Conservation (phyloP, 2,888 invertebrate species). For the Lepas anatifera region DNA sequence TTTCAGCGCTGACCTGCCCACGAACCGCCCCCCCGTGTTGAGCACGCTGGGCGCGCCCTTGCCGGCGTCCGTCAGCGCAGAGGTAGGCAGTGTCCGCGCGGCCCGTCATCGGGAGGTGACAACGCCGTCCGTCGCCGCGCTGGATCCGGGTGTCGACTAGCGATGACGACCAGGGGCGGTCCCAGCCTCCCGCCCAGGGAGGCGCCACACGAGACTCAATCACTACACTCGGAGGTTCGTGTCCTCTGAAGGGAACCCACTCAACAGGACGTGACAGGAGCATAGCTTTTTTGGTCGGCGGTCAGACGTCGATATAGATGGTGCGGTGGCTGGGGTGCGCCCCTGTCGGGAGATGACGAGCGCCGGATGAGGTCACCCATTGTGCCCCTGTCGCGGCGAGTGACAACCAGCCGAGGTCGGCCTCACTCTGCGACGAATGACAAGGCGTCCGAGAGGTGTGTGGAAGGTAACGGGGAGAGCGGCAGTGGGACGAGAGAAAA, state of each 20-base stretch:
- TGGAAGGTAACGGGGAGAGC: constrained; percentile 1
- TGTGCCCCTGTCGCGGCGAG: neutral
- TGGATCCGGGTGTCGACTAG: constrained; percentile 2
- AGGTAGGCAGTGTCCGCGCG: neutral
- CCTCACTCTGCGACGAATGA: neutral
- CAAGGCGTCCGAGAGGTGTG: neutral
- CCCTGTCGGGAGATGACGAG: neutral
- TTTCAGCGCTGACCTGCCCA: neutral
- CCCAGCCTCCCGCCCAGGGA: no score
- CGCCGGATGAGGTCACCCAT: neutral
- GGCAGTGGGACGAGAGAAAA: neutral
- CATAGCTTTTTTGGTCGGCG: no score
- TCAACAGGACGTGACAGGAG: no score
- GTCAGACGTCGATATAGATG: no score
- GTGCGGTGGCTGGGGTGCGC: no score
- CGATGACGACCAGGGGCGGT: no score
- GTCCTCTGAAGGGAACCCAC: no score
- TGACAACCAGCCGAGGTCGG: neutral
- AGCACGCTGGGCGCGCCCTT: neutral
- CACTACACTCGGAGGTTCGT: no score
- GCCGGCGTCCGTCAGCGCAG: neutral
- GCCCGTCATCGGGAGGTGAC: neutral
- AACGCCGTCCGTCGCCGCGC: neutral
- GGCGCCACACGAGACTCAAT: no score
- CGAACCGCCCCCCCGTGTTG: neutral